phyloP scores from a whole-genome alignment of 2,113 vertebrate genomes.

The Pungitius pungitius region DNA sequence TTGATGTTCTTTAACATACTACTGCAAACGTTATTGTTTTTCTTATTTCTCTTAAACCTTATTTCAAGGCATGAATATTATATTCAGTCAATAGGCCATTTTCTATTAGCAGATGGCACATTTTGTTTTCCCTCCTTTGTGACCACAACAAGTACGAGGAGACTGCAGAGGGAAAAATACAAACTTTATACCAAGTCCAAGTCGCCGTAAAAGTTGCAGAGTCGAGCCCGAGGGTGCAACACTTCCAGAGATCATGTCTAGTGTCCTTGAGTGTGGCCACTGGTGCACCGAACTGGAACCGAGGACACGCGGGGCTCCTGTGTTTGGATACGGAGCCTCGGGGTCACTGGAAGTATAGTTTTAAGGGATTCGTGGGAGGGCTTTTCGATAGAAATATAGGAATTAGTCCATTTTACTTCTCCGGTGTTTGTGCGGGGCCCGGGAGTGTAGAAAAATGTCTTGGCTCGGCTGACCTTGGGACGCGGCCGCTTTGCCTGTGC shows the following conservation, averaged over 20 bases:
- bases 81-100: background rate
- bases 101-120: background rate
- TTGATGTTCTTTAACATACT: background rate
- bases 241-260: slow-evolving; percentile 18
- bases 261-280: background rate
- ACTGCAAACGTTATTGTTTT: background rate
- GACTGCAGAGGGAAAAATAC: background rate
- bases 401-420: background rate
- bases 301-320: slow-evolving; percentile 3
- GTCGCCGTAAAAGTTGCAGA: slow-evolving; percentile 29
- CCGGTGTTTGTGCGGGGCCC: background rate
- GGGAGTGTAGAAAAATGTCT: slow-evolving; percentile 10
- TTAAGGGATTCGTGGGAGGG: slow-evolving; percentile 1
- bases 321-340: slow-evolving; percentile 6
- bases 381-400: background rate
- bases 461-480: slow-evolving; percentile 39
- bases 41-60: background rate
- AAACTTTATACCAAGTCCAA: slow-evolving; percentile 10
- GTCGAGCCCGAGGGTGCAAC: slow-evolving; percentile 12
- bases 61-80: background rate
- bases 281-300: slow-evolving; percentile 17
- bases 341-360: background rate
- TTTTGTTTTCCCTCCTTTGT: background rate
- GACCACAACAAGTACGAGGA: background rate
- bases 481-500: slow-evolving; percentile 28